A percentile compares a stretch with the other conserved stretches of the same genome.
Conservation (phyloP, 2,113 vertebrate genomes). For the Hippopotamus amphibius region DNA sequence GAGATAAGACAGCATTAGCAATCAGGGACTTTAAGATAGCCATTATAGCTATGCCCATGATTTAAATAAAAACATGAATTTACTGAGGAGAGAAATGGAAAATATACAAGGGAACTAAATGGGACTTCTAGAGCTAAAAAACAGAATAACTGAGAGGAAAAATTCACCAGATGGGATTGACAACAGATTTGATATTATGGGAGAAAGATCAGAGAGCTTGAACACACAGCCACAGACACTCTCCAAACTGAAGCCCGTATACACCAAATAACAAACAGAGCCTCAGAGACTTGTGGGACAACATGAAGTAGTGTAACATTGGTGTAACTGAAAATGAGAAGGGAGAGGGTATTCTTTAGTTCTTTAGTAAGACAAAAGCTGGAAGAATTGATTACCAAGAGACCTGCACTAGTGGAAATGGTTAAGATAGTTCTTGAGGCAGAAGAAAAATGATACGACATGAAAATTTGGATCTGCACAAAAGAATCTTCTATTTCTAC, state of each 20-base stretch:
- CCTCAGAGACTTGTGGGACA: neutral
- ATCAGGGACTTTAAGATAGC: neutral
- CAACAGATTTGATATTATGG: neutral
- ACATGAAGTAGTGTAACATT: neutral
- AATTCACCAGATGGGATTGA: neutral
- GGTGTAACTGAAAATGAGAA: neutral
- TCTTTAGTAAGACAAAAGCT: neutral
- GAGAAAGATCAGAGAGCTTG: neutral
- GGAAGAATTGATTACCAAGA: neutral
- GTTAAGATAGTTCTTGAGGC: neutral
- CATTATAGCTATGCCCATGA: neutral
- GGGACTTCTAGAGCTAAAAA: conserved; percentile 1
- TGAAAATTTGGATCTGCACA: neutral
- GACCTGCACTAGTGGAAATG: neutral
- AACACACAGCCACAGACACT: neutral
- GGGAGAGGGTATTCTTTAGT: neutral
- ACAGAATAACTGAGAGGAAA: neutral
- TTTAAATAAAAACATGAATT: neutral
- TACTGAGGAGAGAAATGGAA: neutral
- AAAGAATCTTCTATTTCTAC: neutral
- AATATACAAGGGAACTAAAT: neutral
- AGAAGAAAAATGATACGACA: neutral
- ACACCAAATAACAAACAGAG: neutral
- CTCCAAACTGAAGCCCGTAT: neutral
- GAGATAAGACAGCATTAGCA: neutral